phyloP scores from a whole-genome alignment of 2,113 vertebrate genomes.

The Oncorhynchus kisutch region DNA sequence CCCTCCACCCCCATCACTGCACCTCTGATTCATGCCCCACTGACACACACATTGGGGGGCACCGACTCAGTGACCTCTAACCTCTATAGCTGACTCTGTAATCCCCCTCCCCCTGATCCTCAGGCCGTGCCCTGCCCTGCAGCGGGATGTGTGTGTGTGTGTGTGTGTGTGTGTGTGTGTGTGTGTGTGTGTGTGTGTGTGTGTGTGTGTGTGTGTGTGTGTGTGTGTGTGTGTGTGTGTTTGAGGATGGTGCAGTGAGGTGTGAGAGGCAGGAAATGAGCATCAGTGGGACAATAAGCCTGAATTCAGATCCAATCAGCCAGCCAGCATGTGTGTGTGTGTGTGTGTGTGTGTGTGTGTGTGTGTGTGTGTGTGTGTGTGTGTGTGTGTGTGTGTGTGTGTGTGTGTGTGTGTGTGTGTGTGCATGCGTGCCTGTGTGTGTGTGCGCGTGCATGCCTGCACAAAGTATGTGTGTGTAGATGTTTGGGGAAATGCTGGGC shows the following conservation, averaged over 20 bases:
- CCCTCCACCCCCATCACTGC: conserved; percentile 35
- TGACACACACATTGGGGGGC: conserved; percentile 39
- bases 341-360: neutral
- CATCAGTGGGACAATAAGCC: conserved; percentile 62
- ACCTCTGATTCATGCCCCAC: conserved; percentile 16
- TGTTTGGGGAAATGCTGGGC: conserved; percentile 30
- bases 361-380: neutral
- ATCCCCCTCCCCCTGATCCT: conserved; percentile 47
- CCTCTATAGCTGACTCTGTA: conserved; percentile 51
- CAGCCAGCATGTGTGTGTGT: conserved; percentile 23
- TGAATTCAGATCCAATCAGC: conserved; percentile 63
- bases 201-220: neutral
- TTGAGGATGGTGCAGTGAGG: conserved; percentile 53
- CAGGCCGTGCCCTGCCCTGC: conserved; percentile 21
- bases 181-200: neutral
- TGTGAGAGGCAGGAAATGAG: conserved; percentile 77
- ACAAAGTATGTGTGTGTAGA: neutral
- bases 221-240: neutral
- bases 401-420: neutral
- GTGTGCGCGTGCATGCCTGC: neutral
- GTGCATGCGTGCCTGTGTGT: neutral
- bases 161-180: neutral
- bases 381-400: neutral
- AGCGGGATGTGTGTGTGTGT: neutral
- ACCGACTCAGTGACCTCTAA: conserved; percentile 57